Evolutionary conservation across 2,888 invertebrate species (phyloP).

Genomic region (Ichneumoninae sp.): DNA sequence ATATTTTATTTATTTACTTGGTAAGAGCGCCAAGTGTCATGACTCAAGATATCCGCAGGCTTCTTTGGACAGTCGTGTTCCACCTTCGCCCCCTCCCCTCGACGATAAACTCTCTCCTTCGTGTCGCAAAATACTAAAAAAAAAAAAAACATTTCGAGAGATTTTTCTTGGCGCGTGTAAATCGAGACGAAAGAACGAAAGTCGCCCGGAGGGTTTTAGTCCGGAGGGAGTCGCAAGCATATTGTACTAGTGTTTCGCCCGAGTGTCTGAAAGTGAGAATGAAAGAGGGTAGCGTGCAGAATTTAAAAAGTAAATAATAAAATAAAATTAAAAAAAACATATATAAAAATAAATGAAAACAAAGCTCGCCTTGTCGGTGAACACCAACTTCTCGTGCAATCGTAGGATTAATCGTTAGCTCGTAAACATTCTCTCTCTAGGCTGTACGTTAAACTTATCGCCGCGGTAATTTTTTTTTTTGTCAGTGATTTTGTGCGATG

Average conservation of each 20-base stretch:
- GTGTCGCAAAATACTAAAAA: neutral
- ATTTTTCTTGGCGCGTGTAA: neutral
- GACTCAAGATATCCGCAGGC: neutral
- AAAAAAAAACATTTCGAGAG: neutral
- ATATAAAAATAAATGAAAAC: constrained; percentile 8
- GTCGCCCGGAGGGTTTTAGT: neutral
- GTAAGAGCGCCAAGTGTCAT: constrained; percentile 43
- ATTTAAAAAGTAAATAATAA: constrained; percentile 3
- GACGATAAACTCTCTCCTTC: neutral
- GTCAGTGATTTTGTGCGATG: constrained; percentile 18
- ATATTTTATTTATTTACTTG: constrained; percentile 68
- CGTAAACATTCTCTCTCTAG: constrained; percentile 63
- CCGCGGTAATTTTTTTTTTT: constrained; percentile 44
- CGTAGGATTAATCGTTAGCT: constrained; percentile 75
- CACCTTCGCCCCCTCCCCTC: neutral
- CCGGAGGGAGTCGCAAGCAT: neutral
- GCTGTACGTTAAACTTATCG: constrained; percentile 59
- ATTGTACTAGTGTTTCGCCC: neutral
- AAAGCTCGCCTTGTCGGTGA: constrained; percentile 64
- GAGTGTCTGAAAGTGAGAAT: constrained; percentile 40
- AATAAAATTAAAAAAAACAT: constrained; percentile 4
- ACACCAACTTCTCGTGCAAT: constrained; percentile 78
- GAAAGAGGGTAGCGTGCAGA: constrained; percentile 21
- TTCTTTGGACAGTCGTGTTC: neutral
- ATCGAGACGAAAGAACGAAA: neutral